Conservation (phyloP, 2,888 invertebrate genomes). For the Octodonta nipae region DNA sequence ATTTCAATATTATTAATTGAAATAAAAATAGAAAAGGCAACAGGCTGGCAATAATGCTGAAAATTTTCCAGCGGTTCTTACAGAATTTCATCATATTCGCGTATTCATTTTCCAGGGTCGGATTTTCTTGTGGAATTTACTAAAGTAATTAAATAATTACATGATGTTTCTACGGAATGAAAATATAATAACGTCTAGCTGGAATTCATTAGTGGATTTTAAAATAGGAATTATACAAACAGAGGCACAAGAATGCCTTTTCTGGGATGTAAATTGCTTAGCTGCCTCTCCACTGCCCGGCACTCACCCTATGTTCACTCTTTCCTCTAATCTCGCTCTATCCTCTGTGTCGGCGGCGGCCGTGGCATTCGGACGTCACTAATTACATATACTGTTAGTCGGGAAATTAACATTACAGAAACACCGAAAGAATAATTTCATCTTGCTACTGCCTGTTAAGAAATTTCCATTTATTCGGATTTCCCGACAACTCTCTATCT, state of each 20-base stretch:
- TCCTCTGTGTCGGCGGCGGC: too few relatives aligned
- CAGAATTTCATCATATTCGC: too few relatives aligned
- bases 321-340: too few relatives aligned
- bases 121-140: slow-evolving; percentile 18
- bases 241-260: too few relatives aligned
- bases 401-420: slow-evolving; percentile 1
- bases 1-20: too few relatives aligned
- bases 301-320: too few relatives aligned
- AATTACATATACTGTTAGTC: slow-evolving; percentile 14
- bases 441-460: too few relatives aligned
- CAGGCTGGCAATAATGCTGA: too few relatives aligned
- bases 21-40: too few relatives aligned
- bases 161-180: slow-evolving; percentile 16
- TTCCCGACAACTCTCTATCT: too few relatives aligned
- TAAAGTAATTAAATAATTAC: slow-evolving; percentile 19
- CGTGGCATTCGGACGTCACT: slow-evolving; percentile 18
- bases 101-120: slow-evolving; percentile 14
- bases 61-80: too few relatives aligned
- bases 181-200: slow-evolving; percentile 20
- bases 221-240: slow-evolving; percentile 26
- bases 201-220: slow-evolving; percentile 27
- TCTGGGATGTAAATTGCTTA: slow-evolving; percentile 15
- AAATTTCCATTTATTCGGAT: too few relatives aligned
- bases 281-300: slow-evolving; percentile 7
- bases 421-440: slow-evolving; percentile 1